Evolutionary conservation across 2,113 vertebrate genomes (phyloP).

Genomic region (Illadopsis cleaveri): DNA sequence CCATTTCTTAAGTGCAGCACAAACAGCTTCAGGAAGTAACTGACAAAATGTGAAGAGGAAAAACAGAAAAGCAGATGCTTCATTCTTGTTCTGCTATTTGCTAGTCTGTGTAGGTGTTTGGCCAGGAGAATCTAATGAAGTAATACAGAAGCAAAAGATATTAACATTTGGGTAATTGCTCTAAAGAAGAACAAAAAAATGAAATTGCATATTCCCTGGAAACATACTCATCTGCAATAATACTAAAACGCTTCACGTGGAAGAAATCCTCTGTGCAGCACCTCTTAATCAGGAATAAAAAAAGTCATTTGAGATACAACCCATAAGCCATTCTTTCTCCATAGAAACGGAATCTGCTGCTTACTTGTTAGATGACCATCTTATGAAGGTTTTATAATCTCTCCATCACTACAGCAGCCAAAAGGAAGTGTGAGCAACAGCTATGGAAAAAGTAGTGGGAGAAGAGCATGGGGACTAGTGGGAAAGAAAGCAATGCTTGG

Average conservation of each 20-base stretch:
- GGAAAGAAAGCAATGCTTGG: not conserved
- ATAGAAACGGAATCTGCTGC: not conserved
- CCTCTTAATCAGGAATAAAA: not conserved
- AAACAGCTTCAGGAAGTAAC: conserved; percentile 13
- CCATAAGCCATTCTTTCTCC: not conserved
- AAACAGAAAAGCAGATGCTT: conserved; percentile 42
- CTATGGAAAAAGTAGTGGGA: not conserved
- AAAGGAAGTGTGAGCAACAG: not conserved
- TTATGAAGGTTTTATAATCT: not conserved
- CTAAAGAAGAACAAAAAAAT: not conserved
- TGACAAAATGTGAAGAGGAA: not conserved
- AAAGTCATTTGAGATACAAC: not conserved
- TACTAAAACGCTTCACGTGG: not conserved
- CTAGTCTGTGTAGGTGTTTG: conserved; percentile 40
- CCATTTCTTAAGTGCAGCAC: not conserved
- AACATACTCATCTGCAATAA: not conserved
- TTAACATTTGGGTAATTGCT: not conserved
- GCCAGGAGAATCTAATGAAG: not conserved
- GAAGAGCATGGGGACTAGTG: not conserved
- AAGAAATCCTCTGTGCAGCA: not conserved
- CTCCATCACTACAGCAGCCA: not conserved
- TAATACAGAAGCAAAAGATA: conserved; percentile 18
- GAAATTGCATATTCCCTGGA: not conserved
- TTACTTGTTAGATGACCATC: not conserved
- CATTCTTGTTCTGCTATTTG: conserved; percentile 19